Base-by-base conservation (phyloP, 2,888 invertebrate species). In the Orchesellides sinensis region DNA sequence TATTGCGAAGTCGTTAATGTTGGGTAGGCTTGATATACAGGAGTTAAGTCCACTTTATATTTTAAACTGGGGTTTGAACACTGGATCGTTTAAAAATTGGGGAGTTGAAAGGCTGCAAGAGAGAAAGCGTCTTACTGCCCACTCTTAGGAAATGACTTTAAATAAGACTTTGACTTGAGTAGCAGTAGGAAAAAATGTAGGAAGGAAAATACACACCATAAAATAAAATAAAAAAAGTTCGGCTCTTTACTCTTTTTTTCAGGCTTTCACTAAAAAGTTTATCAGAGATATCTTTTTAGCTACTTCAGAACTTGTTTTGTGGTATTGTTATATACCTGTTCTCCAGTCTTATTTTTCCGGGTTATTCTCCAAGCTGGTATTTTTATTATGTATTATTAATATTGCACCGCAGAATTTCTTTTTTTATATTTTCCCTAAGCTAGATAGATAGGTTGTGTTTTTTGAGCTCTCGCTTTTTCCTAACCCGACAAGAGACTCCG, bases 341-440 rank as follows among this genome's bases (percentile, higher is more conserved):
- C 72, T 59, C 72, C 59, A 72, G 59, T 56, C 59, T 72, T 59
- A 17, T 47, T 12, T 65, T 52, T 69, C 12, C 52, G 21, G 0
- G 1, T 40, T 40, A 1, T 40, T 29, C 27, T 49, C 19, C 52
- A 25, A 32, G 19, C 19, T n/a, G 29, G n/a, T 32, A 27, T 52
- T 52, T 27, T 52, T 52, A 27, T 59, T 56, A 63, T 73, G 25
- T 72, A 79, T 79, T 72, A 79, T 79, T 79, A 79, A 79, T 79
- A 72, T 72, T 65, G 72, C 56, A 54, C 70, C 65, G 72, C 49
- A 79, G 65, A 29, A 54, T 69, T 63, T 70, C 35, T 69, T 61
- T 40, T 47, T 23, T 25, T 45, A 49, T 21, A 52, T 63, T 63
- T 65, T 59, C 21, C 59, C 65, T 45, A 73, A 80, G 73, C 73